Base-by-base conservation (phyloP, 2,888 invertebrate genomes). In the Tholera decimalis region DNA sequence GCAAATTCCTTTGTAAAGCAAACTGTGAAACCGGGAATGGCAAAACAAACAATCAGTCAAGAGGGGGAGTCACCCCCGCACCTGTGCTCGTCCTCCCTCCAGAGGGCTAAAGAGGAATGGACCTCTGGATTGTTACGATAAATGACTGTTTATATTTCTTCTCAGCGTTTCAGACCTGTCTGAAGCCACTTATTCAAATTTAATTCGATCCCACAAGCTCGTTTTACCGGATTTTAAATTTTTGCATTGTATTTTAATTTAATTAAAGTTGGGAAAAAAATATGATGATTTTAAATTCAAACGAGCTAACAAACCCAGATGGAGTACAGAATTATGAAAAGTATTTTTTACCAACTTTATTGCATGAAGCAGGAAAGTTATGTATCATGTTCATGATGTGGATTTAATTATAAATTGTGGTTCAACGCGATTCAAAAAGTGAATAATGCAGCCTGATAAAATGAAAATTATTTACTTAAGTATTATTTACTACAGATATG, bases 91-190 rank as follows among this genome's bases (percentile, higher is more conserved):
- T 61, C 76, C 71, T 80, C 74, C 72, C 79, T 73, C 77, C 54
- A 69, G 77, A 74, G 82, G 76, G 69, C 72, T 73, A 84, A 83
- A 83, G 77, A 85, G 85, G 85, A 86, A 85, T 83, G 88, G 88
- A 89, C 89, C 86, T 80, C 83, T 77, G 85, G 87, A 90, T 91
- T 88, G 88, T 85, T 73, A 82, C 88, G 89, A 94, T 92, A 92
- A 93, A 94, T 93, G 86, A 87, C 89, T 92, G 92, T 92, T 92
- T 93, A 93, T 92, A 92, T 91, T 88, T 93, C 91, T 91, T 85
- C 88, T 85, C 75, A 79, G 67, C 80, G 63, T 73, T 80, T 80
- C 75, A 79, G 78, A 82, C 76, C 88, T 89, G 89, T 91, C 91
- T 88, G 82, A 87, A 86, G 83, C 83, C 88, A 89, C 89, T 91